A percentile compares a stretch with the other conserved stretches of the same genome.
These are phyloP conservation scores for Drosophila arawakana DNA, from an alignment of 1,140 invertebrate species.

Conservation along the genomic window DNA sequence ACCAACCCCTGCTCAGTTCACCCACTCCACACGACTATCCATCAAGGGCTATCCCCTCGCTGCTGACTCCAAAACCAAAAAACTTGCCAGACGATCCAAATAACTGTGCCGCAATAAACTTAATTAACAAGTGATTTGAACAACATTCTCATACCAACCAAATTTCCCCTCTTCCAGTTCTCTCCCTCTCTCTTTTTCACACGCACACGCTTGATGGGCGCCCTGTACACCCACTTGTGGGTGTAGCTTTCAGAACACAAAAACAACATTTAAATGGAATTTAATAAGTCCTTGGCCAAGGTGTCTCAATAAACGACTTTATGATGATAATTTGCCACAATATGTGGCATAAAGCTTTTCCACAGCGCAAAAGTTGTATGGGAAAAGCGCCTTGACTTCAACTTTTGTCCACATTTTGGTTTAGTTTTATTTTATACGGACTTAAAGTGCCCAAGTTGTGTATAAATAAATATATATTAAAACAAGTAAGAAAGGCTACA, in stretches of 20 bases:
- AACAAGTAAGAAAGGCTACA: too few species aligned
- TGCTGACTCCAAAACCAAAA: constrained; percentile 10
- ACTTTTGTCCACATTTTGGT: constrained; percentile 8
- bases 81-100: constrained; percentile 30
- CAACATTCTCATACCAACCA: constrained; percentile 22
- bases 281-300: constrained; percentile 43
- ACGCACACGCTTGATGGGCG: too few species aligned
- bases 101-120: constrained; percentile 51
- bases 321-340: constrained; percentile 53
- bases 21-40: neutral
- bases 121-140: constrained; percentile 59
- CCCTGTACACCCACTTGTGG: neutral
- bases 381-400: neutral
- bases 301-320: constrained; percentile 52
- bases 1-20: too few species aligned
- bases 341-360: constrained; percentile 37
- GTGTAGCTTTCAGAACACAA: constrained; percentile 13
- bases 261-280: constrained; percentile 52
- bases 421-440: neutral
- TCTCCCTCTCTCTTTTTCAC: neutral
- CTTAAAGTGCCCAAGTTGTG: neutral
- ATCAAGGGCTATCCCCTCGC: neutral
- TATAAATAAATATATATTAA: neutral
- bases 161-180: neutral
- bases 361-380: neutral